Percentiles rank a stretch among this genome's conserved stretches.
Conservation (phyloP, 2,888 invertebrate genomes). For the Scrobipalpa costella region DNA sequence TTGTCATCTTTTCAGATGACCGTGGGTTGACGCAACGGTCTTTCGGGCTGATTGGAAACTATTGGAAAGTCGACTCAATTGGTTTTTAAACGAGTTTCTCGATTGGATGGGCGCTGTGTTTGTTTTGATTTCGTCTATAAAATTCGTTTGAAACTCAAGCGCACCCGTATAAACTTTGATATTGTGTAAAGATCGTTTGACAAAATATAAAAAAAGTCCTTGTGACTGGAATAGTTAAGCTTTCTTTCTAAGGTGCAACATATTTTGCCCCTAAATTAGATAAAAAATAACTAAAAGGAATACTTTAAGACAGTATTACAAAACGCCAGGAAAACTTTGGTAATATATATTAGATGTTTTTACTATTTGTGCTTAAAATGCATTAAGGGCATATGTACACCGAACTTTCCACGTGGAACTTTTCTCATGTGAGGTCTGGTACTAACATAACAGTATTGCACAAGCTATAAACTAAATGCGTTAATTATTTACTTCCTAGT, state of each 20-base stretch:
- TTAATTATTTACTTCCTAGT: neutral
- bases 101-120: neutral
- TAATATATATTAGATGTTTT: too few relatives aligned
- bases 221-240: neutral
- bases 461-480: too few relatives aligned
- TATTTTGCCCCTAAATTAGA: too few relatives aligned
- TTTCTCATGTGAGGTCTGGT: too few relatives aligned
- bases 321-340: too few relatives aligned
- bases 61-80: constrained; percentile 29
- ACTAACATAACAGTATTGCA: too few relatives aligned
- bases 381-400: too few relatives aligned
- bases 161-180: constrained; percentile 4
- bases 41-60: constrained; percentile 22
- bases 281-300: too few relatives aligned
- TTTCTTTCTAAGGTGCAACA: too few relatives aligned
- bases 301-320: too few relatives aligned
- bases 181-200: constrained; percentile 1
- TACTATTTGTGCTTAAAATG: too few relatives aligned
- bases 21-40: neutral
- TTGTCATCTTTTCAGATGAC: constrained; percentile 37
- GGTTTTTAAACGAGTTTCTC: constrained; percentile 30
- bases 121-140: constrained; percentile 12
- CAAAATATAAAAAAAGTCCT: neutral
- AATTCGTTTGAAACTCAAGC: constrained; percentile 15
- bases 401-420: too few relatives aligned